Percentiles rank a stretch among this genome's conserved stretches.
phyloP scores from a whole-genome alignment of 2,888 invertebrate genomes.

The Drosophila peninsularis region DNA sequence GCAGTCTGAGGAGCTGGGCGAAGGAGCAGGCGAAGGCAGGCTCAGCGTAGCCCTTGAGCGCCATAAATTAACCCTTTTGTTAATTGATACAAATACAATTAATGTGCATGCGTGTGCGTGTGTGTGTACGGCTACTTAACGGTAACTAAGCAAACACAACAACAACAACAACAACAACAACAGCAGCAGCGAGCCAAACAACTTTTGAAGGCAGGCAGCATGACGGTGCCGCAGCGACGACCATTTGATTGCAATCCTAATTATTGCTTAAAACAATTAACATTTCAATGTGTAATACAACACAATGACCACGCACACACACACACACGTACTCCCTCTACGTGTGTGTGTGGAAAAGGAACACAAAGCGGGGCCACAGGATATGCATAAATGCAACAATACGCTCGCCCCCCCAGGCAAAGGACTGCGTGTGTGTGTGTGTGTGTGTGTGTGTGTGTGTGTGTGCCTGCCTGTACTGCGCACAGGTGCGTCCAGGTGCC shows the following conservation, averaged over 20 bases:
- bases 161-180: constrained; percentile 32
- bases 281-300: constrained; percentile 79
- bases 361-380: constrained; percentile 43
- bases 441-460: constrained; percentile 3
- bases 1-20: background rate
- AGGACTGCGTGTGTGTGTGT: background rate
- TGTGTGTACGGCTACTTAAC: constrained; percentile 66
- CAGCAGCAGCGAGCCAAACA: constrained; percentile 15
- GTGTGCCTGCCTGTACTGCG: background rate
- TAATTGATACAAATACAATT: constrained; percentile 85
- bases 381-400: constrained; percentile 80
- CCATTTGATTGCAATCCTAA: constrained; percentile 79
- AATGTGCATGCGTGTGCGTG: constrained; percentile 52
- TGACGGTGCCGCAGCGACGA: constrained; percentile 47
- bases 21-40: background rate
- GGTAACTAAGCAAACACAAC: constrained; percentile 79
- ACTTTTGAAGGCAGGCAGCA: constrained; percentile 38
- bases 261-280: constrained; percentile 81
- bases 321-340: constrained; percentile 4
- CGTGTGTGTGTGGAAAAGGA: constrained; percentile 22
- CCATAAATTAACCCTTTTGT: constrained; percentile 85
- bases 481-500: constrained; percentile 25
- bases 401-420: constrained; percentile 47
- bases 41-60: constrained; percentile 69
- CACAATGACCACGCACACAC: constrained; percentile 58